Conservation (phyloP, 2,888 invertebrate species). For the Scaptomyza caliginosa region DNA sequence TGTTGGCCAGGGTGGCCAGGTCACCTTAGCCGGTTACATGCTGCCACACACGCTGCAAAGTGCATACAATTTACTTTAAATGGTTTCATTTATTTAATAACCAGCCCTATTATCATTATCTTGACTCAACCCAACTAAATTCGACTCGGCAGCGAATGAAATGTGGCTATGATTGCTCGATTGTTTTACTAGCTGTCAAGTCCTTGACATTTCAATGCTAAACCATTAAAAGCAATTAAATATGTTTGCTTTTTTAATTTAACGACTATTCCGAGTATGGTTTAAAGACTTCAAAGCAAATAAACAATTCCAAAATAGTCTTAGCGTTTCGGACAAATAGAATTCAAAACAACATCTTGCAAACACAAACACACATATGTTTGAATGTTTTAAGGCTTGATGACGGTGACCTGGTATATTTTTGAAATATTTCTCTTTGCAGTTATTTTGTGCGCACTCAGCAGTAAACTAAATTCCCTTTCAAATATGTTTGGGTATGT, state of each 20-base stretch:
- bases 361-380: neutral
- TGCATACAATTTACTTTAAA: constrained; percentile 51
- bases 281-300: no score
- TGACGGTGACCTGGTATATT: neutral
- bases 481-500: neutral
- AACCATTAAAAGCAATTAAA: constrained; percentile 30
- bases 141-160: constrained; percentile 18
- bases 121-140: constrained; percentile 3
- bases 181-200: constrained; percentile 30
- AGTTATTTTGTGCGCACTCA: neutral
- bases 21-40: constrained; percentile 34
- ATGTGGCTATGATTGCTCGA: constrained; percentile 40
- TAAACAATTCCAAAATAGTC: no score
- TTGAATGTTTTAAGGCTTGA: neutral
- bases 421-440: neutral
- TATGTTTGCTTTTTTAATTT: constrained; percentile 9
- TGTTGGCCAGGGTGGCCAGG: constrained; percentile 36
- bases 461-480: neutral
- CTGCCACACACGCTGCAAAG: constrained; percentile 36
- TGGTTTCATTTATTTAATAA: constrained; percentile 74
- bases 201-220: constrained; percentile 49
- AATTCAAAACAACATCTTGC: neutral
- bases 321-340: no score
- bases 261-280: no score
- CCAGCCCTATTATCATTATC: constrained; percentile 52